phyloP scores from a whole-genome alignment of 2,797 vertebrate species.

The Novumbra hubbsi region DNA sequence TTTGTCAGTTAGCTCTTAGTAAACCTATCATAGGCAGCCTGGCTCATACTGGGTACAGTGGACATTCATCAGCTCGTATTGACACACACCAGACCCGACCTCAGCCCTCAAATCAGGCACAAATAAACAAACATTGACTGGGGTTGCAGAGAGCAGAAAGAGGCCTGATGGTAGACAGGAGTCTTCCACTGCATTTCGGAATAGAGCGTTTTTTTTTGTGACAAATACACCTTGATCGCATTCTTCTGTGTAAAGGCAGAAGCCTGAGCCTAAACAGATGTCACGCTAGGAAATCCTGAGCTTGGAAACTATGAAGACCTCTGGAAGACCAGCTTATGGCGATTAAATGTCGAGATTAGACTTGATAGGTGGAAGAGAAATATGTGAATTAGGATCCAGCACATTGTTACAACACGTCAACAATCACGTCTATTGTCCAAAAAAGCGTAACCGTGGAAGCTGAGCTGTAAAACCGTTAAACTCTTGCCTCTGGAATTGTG shows the following conservation, averaged over 20 bases:
- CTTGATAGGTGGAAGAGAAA: slow-evolving; percentile 13
- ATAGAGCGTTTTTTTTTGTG: neutral
- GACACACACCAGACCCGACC: slow-evolving; percentile 40
- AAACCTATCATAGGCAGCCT: neutral
- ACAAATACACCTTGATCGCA: neutral
- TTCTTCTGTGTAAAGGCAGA: slow-evolving; percentile 17
- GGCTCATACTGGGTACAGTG: slow-evolving; percentile 1
- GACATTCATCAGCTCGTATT: slow-evolving; percentile 28
- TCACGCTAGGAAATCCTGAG: slow-evolving; percentile 42
- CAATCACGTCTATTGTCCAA: neutral
- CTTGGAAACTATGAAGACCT: slow-evolving; percentile 32
- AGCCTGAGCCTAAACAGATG: slow-evolving; percentile 41
- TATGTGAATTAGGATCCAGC: slow-evolving; percentile 8
- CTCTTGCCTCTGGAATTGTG: slow-evolving; percentile 33
- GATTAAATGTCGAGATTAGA: slow-evolving; percentile 13
- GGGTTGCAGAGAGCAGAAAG: slow-evolving; percentile 10
- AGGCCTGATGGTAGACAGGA: slow-evolving; percentile 27
- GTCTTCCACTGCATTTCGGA: slow-evolving; percentile 1
- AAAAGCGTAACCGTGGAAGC: slow-evolving; percentile 16
- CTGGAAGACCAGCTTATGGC: slow-evolving; percentile 30
- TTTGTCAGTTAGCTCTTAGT: neutral
- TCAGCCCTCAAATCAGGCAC: slow-evolving; percentile 29
- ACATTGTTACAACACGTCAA: slow-evolving; percentile 29
- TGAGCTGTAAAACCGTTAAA: slow-evolving; percentile 26
- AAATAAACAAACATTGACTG: slow-evolving; percentile 47